Evolutionary conservation across 2,888 invertebrate species (phyloP), one percentile per base, ranked within the genome.

Genomic region (Coenonympha arcania): DNA sequence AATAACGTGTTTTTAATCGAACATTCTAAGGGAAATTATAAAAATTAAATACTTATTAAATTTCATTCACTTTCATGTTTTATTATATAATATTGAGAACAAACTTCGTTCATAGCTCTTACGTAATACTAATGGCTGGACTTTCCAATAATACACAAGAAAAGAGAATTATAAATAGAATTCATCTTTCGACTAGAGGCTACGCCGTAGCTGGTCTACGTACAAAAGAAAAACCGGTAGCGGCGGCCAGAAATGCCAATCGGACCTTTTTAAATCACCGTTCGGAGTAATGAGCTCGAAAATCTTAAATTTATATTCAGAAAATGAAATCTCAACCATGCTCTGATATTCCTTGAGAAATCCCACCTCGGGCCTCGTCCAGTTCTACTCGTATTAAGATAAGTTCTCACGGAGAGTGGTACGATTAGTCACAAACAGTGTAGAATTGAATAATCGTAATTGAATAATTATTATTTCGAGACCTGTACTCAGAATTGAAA

Each of bases 281-380:
- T 77, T 80, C 76, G 74, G 69, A 68, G 75, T 80, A 80, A 79
- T 79, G 80, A 75, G 71, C 71, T 71, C 63, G 73, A 78, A 78
- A 81, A 79, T 80, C 71, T 73, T 66, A 78, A 80, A 77, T 76
- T 73, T 77, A 72, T 76, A 76, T 76, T 76, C 71, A 61, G 57
- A 66, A 69, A 77, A 75, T 74, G 71, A 73, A 73, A 73, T 71
- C 66, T 62, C 58, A 58, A 60, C 34, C 59, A 30, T 41, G 43
- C 20, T 48, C 48, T 45, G 51, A 55, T 42, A 48, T 52, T 52
- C 48, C 48, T 45, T 33, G 40, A 16, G 13, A 13, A 48, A 22
- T 34, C 16, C 20, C 20, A 28, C 48, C 47, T 24, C 37, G 20
- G 43, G 47, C 47, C 20, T 20, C 16, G 2, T 13, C 8, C 13